Evolutionary conservation across 2,888 invertebrate genomes (phyloP), one percentile per base, ranked within the genome.

Genomic region (Drosophila stalkeri): DNA sequence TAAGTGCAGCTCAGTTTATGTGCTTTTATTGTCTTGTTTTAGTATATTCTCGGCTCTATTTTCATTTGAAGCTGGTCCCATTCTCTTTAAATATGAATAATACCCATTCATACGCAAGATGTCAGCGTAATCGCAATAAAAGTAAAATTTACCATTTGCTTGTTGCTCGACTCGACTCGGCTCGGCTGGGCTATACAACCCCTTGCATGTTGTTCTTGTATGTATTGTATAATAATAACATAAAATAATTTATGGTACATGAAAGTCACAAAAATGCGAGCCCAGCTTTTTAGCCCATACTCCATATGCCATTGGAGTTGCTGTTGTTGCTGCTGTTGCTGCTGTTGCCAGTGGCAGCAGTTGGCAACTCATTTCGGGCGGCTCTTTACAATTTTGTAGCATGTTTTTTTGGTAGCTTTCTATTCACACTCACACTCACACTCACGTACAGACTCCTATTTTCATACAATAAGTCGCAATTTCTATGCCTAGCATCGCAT

Each of bases 161-260:
- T 85, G 80, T 81, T 82, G 79, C 69, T 64, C 64, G 47, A 3
- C 41, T 49, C 56, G 54, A 2, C 41, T 16, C 56, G 62, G 47
- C 61, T 27, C 23, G 49, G 31, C 41, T 41, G 16, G 23, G 4
- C 52, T 23, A 6, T 16, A n/a, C 61, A 47, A 59, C 61, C 77
- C 77, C 41, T 52, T 60, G 60, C 66, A 68, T 63, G 61, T 76
- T 57, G 66, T 65, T 33, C 31, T 18, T 51, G 37, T 39, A 44
- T 72, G 86, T 82, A 86, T 86, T 85, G 89, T 81, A 84, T 83
- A 89, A 80, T 86, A 90, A 90, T 89, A 86, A 89, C 85, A 90
- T 89, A 68, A 87, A 87, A 85, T 87, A 90, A 87, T 89, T 87
- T 87, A 87, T 87, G 89, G 89, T 87, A 78, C 74, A 87, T 87